Conservation (phyloP, 2,888 invertebrate species). For the Campaea margaritaria region DNA sequence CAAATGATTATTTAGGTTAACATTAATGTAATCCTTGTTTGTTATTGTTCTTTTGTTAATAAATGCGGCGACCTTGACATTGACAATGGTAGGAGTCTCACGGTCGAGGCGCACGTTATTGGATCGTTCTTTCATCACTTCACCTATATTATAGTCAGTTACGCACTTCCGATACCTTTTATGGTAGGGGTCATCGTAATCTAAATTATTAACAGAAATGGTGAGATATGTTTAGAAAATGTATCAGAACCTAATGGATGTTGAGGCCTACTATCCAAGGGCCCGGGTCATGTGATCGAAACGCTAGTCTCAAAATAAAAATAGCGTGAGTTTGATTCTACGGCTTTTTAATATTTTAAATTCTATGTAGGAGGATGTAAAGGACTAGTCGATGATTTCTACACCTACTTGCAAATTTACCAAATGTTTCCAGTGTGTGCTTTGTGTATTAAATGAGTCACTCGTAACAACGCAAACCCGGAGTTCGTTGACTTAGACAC, state of each 20-base stretch:
- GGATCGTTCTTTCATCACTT: neutral
- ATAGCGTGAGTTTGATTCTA: neutral
- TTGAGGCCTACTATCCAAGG: too few species aligned
- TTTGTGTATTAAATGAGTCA: slow-evolving; percentile 21
- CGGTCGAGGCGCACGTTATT: neutral
- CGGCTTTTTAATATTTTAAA: neutral
- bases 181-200: neutral
- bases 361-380: neutral
- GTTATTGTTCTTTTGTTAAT: neutral
- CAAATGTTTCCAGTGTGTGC: slow-evolving; percentile 18
- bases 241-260: too few species aligned
- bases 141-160: neutral
- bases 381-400: neutral
- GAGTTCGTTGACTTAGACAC: slow-evolving; percentile 36
- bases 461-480: slow-evolving; percentile 30
- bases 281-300: too few species aligned
- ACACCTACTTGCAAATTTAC: slow-evolving; percentile 24
- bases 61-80: slow-evolving; percentile 5
- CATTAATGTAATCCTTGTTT: neutral
- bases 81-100: neutral
- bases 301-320: too few species aligned
- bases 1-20: neutral
- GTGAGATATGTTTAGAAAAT: too few species aligned
- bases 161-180: neutral
- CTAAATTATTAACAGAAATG: neutral